phyloP scores from a whole-genome alignment of 2,113 vertebrate genomes.

The Aptenodytes forsteri region DNA sequence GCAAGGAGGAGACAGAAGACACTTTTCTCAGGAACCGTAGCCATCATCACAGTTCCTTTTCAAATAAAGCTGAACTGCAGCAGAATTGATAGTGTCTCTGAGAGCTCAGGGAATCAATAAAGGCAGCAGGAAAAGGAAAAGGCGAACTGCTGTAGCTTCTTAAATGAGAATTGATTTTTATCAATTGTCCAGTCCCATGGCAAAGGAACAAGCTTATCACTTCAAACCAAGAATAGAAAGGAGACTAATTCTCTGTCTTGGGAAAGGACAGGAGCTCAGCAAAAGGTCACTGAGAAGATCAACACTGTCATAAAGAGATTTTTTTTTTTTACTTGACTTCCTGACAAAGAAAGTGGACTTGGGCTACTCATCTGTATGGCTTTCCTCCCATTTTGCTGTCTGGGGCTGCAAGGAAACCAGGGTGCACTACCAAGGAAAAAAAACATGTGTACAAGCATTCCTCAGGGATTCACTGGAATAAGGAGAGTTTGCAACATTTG shows the following conservation, averaged over 20 bases:
- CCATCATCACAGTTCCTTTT: not conserved
- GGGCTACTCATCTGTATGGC: not conserved
- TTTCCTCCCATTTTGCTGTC: not conserved
- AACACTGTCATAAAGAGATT: conserved; percentile 57
- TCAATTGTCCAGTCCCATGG: conserved; percentile 52
- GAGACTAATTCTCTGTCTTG: conserved; percentile 64
- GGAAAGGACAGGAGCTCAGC: conserved; percentile 39
- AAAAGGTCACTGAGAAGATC: conserved; percentile 48
- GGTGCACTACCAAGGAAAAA: not conserved
- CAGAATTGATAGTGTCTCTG: conserved; percentile 41
- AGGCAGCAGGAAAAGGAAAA: conserved; percentile 52
- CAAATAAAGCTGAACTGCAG: not conserved
- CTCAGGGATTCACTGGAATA: not conserved
- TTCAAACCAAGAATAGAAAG: conserved; percentile 55
- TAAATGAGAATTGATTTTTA: conserved; percentile 74
- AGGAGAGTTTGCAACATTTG: not conserved
- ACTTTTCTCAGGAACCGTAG: not conserved
- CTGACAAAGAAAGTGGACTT: not conserved
- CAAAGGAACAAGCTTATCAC: conserved; percentile 63
- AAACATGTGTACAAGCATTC: not conserved
- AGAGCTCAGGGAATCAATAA: conserved; percentile 43
- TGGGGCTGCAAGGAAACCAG: not conserved
- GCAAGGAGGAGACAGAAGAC: not conserved
- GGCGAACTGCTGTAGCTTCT: conserved; percentile 44
- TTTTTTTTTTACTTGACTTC: not conserved